Evolutionary conservation across 2,113 vertebrate species (phyloP), one percentile per base, ranked within the genome.

Genomic region (Synchiropus splendidus): DNA sequence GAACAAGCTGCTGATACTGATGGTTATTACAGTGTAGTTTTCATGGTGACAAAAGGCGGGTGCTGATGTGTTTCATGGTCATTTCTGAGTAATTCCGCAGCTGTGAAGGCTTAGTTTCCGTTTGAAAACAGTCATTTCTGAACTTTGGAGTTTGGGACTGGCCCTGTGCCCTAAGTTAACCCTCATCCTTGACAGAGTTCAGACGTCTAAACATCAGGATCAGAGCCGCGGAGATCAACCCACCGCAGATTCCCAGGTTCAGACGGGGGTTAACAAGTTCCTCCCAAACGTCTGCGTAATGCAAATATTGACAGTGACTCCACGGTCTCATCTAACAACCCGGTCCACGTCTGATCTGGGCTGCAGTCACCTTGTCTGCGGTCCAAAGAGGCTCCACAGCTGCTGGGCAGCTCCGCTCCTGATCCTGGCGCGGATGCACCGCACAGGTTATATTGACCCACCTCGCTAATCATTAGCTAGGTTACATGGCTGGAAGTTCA

Each of bases 221-320:
- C 39, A 34, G 33, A 55, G n/a, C 17, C 18, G 27, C 33, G 27
- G n/a, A 31, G 33, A 32, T 31, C 5, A 27, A 30, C 10, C 6
- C n/a, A 3, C 27, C 12, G 12, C 27, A 36, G 42, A 32, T 42
- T 48, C 43, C 18, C 9, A 8, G 39, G 44, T 51, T 65, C 36
- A 46, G 37, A 56, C 18, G 18, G 55, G 62, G 69, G 21, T 74
- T 71, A 74, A 74, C 41, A 66, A 59, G 51, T 64, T 64, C 43
- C 31, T 27, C 48, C 37, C 16, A 27, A 70, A 74, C 34, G 45
- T 67, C 54, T 56, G 46, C 39, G 11, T 35, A 43, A 55, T 57
- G 61, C 70, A 82, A 82, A 82, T 80, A 75, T 77, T 80, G 75
- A 76, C 74, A 61, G 55, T 61, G 58, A 67, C 54, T 57, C 35